These are phyloP conservation scores for Myripristis jacobus DNA, from an alignment of 2,797 vertebrate species.

Conservation along the genomic window DNA sequence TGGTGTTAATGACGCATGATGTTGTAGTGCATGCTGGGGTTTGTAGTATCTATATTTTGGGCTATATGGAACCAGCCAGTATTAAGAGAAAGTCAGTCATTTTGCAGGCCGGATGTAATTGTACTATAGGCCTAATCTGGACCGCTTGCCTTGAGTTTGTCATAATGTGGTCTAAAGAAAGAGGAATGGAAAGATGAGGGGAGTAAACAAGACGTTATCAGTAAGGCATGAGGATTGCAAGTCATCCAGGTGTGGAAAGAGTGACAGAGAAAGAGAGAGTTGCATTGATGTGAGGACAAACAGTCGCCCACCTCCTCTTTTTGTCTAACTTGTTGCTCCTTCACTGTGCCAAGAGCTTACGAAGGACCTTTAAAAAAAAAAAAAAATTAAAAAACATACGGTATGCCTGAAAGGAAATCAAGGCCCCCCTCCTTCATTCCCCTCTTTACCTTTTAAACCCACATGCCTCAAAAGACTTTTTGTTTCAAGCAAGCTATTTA, in stretches of 20 bases:
- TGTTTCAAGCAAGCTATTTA: slow-evolving; percentile 79
- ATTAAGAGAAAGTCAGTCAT: too few relatives aligned
- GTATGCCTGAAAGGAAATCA: slow-evolving; percentile 71
- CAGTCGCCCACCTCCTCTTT: slow-evolving; percentile 64
- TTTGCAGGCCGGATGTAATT: too few relatives aligned
- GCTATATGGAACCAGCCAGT: too few relatives aligned
- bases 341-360: slow-evolving; percentile 57
- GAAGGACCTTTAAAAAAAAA: slow-evolving; percentile 51
- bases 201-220: slow-evolving; percentile 28
- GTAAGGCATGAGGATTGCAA: slow-evolving; percentile 37
- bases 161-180: too few relatives aligned
- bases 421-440: slow-evolving; percentile 51
- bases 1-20: too few relatives aligned
- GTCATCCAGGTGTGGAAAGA: slow-evolving; percentile 41
- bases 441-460: slow-evolving; percentile 69
- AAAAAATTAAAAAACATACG: slow-evolving; percentile 45
- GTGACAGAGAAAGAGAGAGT: slow-evolving; percentile 36
- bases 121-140: too few relatives aligned
- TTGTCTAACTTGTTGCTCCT: slow-evolving; percentile 58
- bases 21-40: too few relatives aligned
- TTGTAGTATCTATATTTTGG: too few relatives aligned
- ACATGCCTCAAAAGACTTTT: slow-evolving; percentile 72
- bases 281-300: slow-evolving; percentile 47
- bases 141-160: too few relatives aligned
- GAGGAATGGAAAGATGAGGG: neutral